Evolutionary conservation across 2,113 vertebrate genomes (phyloP).

Genomic region (Eidolon helvum): DNA sequence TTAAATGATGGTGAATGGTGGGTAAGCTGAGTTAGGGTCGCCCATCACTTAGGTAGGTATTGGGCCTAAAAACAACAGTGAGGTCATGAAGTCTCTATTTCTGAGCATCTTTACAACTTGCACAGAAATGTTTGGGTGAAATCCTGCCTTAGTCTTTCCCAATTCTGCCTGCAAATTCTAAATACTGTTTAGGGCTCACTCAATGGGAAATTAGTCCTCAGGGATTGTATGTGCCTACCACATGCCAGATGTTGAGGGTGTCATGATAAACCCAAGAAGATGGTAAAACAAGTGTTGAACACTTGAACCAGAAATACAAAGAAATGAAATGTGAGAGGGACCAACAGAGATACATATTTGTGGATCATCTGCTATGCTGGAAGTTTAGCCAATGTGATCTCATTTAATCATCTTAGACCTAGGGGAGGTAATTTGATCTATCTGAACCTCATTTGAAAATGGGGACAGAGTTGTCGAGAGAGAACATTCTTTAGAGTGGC

Average conservation of each 20-base stretch:
- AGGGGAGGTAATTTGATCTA: background rate
- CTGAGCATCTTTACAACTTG: background rate
- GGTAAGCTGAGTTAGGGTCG: background rate
- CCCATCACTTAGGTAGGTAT: background rate
- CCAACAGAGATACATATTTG: background rate
- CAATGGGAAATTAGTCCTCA: background rate
- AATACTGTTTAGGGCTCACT: slow-evolving; percentile 1
- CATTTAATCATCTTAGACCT: background rate
- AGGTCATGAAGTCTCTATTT: background rate
- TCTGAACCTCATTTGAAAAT: slow-evolving; percentile 17
- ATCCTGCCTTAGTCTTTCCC: background rate
- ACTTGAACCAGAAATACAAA: background rate
- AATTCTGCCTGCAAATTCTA: background rate
- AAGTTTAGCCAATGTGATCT: slow-evolving; percentile 7
- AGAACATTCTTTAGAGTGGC: background rate
- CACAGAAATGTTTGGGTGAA: background rate
- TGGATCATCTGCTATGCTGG: background rate
- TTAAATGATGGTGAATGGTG: background rate
- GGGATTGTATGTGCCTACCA: background rate
- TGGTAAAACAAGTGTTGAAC: background rate
- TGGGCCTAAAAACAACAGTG: background rate
- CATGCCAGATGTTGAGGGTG: background rate
- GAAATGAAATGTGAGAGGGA: background rate
- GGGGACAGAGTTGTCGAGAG: background rate
- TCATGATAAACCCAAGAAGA: slow-evolving; percentile 7